Evolutionary conservation across 1,140 invertebrate genomes (phyloP), one percentile per base, ranked within the genome.

Genomic region (Ruditapes philippinarum): DNA sequence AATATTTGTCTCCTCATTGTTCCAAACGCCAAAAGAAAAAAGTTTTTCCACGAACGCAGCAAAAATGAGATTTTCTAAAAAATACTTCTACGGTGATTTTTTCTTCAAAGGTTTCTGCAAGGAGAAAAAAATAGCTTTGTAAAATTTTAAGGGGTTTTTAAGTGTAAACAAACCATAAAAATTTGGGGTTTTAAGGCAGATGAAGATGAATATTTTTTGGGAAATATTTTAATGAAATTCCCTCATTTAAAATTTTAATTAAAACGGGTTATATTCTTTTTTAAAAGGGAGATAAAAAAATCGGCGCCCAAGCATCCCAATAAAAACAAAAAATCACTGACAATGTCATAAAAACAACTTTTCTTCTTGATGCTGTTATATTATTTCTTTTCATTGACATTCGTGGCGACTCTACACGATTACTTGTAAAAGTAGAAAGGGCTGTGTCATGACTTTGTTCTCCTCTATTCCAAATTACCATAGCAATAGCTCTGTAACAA

Each of bases 291-390:
- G 11, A 95, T 89, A 2, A 92, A 90, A 49, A 96, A 96, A 85
- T 96, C 96, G 0, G 96, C 96, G 11, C 94, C 95, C 91, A 96
- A 95, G 90, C 96, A 96, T 3, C n/a, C 94, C 92, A 7, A 96
- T 90, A 91, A 96, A 96, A 25, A 95, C 95, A n/a, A 11, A 96
- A 92, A 19, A 96, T 96, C 7, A 96, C 96, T 12, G 93, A 95
- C 36, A 96, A 84, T 11, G 96, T 96, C 94, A 96, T 95, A 87
- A 96, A 96, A 9, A 96, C 91, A 28, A 93, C 94, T 22, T 92
- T 91, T 57, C 93, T 81, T 89, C 94, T 95, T 9, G 94, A 93
- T 3, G 92, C 82, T 70, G 94, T 93, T 49, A 95, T 92, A 33
- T 93, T 88, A 31, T 90, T 91, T 45, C 91, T 70, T 54, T 92